phyloP scores from a whole-genome alignment of 2,797 vertebrate genomes.

The Spinus olivaceus region DNA sequence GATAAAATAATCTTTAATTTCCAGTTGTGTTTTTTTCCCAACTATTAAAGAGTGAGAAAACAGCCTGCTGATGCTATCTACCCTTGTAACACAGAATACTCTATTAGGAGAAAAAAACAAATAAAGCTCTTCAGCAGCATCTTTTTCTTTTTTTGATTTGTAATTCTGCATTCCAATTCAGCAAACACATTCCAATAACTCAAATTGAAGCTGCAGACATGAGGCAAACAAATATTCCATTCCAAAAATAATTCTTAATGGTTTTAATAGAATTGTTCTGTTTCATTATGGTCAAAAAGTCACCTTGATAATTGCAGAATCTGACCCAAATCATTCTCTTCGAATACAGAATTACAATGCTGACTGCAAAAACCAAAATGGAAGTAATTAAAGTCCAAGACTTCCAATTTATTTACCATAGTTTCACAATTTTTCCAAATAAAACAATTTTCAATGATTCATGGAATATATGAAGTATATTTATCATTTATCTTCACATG shows the following conservation, averaged over 20 bases:
- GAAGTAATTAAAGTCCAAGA: background rate
- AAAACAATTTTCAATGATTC: background rate
- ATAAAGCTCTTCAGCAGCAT: background rate
- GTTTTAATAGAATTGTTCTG: background rate
- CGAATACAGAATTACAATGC: background rate
- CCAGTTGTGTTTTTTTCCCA: background rate
- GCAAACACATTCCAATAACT: background rate
- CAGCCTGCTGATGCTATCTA: background rate
- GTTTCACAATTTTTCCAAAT: background rate
- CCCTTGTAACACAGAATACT: background rate
- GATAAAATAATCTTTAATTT: background rate
- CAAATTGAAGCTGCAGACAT: background rate
- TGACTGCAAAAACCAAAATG: background rate
- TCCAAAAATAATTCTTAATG: background rate
- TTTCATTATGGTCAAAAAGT: background rate
- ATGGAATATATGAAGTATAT: background rate
- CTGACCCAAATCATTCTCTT: background rate
- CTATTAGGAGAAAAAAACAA: rapidly evolving
- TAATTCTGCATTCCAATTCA: background rate
- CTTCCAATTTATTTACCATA: background rate
- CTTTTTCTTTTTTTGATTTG: background rate
- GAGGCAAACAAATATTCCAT: background rate
- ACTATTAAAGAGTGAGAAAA: background rate
- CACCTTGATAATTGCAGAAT: background rate
- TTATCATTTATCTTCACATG: background rate